These are phyloP conservation scores for Threskiornis aethiopicus DNA, from an alignment of 2,797 vertebrate species.

Conservation along the genomic window DNA sequence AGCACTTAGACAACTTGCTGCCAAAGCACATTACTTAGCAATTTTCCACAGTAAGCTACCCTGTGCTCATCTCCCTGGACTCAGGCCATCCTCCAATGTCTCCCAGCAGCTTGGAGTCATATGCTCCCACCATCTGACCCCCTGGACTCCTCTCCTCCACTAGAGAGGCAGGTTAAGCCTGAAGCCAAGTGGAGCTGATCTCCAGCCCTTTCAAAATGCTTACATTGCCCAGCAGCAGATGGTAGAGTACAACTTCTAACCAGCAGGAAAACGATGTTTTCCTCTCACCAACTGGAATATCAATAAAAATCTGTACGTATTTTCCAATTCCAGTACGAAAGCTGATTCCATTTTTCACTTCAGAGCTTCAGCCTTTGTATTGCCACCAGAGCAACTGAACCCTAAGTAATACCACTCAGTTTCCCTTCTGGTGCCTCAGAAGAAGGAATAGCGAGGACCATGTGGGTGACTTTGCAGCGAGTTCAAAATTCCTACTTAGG, in stretches of 20 bases:
- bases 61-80: background rate
- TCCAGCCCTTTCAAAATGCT: background rate
- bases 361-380: background rate
- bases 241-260: background rate
- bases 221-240: background rate
- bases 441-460: background rate
- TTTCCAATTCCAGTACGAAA: background rate
- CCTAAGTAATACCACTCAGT: background rate
- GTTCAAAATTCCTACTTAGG: background rate
- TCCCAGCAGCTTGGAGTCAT: constrained; percentile 25
- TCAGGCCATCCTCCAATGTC: background rate
- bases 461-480: background rate
- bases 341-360: background rate
- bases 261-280: constrained; percentile 17
- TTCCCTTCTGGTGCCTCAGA: background rate
- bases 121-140: background rate
- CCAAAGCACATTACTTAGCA: background rate
- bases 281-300: constrained; percentile 2
- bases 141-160: background rate
- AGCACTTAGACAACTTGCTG: background rate
- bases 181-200: background rate
- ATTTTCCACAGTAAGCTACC: background rate
- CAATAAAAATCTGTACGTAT: background rate
- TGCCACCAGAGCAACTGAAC: background rate
- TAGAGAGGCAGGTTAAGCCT: background rate